phyloP scores from a whole-genome alignment of 2,888 invertebrate species.

The Toxonevra muliebris region DNA sequence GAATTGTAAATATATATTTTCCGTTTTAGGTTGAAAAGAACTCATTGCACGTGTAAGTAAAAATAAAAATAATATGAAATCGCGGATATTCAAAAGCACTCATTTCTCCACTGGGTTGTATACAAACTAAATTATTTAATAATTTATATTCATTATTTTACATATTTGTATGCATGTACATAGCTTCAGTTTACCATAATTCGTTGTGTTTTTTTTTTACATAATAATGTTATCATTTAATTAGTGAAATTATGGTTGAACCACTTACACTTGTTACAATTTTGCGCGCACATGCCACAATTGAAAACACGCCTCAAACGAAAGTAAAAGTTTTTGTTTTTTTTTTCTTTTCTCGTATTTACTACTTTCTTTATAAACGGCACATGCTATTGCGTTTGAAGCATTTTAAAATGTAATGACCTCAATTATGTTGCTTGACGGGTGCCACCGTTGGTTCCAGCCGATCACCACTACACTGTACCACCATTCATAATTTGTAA shows the following conservation, averaged over 20 bases:
- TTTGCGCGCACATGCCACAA: conserved; percentile 1
- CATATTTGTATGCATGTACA: too few relatives aligned
- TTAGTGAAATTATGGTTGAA: conserved; percentile 14
- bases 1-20: too few relatives aligned
- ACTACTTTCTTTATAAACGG: background rate
- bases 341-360: background rate
- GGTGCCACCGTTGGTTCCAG: background rate
- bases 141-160: too few relatives aligned
- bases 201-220: conserved; percentile 12
- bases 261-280: conserved; percentile 12
- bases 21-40: too few relatives aligned
- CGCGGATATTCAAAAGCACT: too few relatives aligned
- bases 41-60: too few relatives aligned
- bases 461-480: background rate
- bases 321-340: conserved; percentile 30
- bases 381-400: background rate
- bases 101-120: too few relatives aligned
- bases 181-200: too few relatives aligned
- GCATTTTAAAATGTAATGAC: conserved; percentile 41
- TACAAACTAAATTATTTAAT: too few relatives aligned
- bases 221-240: conserved; percentile 15
- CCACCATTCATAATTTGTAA: too few relatives aligned
- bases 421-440: conserved; percentile 42
- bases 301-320: background rate
- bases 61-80: too few relatives aligned